Percentiles rank a stretch among this genome's conserved stretches.
Conservation (phyloP, 2,888 invertebrate genomes). For the Autographa gamma region DNA sequence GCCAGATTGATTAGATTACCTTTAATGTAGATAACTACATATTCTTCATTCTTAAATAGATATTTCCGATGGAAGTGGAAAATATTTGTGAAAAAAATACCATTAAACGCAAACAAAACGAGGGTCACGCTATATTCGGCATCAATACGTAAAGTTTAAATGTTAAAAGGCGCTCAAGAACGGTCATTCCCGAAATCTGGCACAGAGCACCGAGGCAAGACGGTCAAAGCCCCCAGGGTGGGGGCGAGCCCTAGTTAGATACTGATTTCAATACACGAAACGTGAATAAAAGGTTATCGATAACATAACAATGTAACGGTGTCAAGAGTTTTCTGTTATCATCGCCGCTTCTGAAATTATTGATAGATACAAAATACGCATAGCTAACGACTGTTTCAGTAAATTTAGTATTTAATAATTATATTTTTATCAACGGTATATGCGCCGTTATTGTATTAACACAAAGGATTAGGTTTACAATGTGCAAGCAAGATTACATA, state of each 20-base stretch:
- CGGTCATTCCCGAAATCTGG: constrained; percentile 18
- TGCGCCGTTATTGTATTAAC: background rate
- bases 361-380: constrained; percentile 5
- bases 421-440: background rate
- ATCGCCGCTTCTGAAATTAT: constrained; percentile 29
- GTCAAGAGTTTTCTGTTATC: constrained; percentile 48
- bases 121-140: constrained; percentile 5
- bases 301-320: constrained; percentile 41
- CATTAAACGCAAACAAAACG: constrained; percentile 8
- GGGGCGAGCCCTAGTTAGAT: constrained; percentile 36
- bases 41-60: too few species aligned
- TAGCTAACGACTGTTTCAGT: background rate
- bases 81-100: background rate
- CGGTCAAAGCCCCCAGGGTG: constrained; percentile 37
- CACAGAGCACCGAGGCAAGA: constrained; percentile 6
- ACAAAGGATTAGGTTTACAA: constrained; percentile 20
- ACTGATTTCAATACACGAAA: constrained; percentile 31
- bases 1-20: background rate
- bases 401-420: background rate
- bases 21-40: too few species aligned
- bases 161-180: constrained; percentile 23
- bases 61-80: background rate
- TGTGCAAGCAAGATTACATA: constrained; percentile 12
- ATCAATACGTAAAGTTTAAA: constrained; percentile 30
- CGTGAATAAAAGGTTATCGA: constrained; percentile 52